These are phyloP conservation scores for Spodoptera frugiperda DNA, from an alignment of 1,140 invertebrate genomes.

Conservation along the genomic window DNA sequence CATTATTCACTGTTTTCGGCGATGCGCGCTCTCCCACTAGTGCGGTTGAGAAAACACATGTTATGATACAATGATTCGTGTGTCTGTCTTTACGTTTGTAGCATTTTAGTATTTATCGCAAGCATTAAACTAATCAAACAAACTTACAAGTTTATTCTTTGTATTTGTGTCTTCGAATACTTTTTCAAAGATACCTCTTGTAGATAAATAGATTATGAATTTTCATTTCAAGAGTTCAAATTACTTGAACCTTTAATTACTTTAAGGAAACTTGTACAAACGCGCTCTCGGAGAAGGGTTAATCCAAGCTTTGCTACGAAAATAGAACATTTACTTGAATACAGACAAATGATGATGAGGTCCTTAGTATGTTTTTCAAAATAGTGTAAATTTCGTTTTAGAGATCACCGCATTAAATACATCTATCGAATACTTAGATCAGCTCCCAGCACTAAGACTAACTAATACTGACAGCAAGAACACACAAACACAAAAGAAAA, in stretches of 20 bases:
- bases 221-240: constrained; percentile 73
- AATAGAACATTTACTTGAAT: constrained; percentile 76
- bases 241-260: constrained; percentile 77
- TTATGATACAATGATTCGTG: constrained; percentile 29
- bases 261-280: constrained; percentile 77
- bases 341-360: constrained; percentile 64
- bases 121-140: constrained; percentile 18
- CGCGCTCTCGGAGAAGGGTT: constrained; percentile 68
- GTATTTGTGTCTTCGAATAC: constrained; percentile 36
- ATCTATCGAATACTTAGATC: no score
- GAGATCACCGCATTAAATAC: constrained; percentile 1
- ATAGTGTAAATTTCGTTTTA: constrained; percentile 7
- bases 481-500: constrained; percentile 13
- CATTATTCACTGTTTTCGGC: constrained; percentile 63
- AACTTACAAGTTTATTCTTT: constrained; percentile 3
- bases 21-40: constrained; percentile 23
- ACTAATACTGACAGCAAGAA: no score
- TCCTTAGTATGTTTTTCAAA: constrained; percentile 50
- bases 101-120: neutral
- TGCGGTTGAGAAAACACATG: constrained; percentile 40
- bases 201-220: constrained; percentile 73
- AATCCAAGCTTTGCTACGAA: constrained; percentile 71
- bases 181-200: constrained; percentile 60
- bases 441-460: no score
- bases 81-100: constrained; percentile 23